Evolutionary conservation across 92 coral and sea anemone species (phyloP), one percentile per base, ranked within the genome.

Genomic region (Paragorgia papillata): DNA sequence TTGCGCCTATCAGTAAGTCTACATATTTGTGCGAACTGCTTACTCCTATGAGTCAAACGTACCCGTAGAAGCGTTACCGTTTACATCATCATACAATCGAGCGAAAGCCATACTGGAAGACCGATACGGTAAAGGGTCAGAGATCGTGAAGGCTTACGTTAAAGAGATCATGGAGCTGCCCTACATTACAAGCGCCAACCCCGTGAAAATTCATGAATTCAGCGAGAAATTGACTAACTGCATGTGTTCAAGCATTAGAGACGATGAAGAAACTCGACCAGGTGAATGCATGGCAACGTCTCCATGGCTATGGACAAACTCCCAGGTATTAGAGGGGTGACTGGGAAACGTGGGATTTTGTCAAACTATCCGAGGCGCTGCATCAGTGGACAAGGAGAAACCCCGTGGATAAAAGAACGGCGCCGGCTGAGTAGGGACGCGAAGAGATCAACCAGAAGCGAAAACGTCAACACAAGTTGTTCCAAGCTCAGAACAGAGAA

Each of bases 81-180:
- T 73, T 30, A 74, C 57, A 40, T 25, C 66, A 27, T 60, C 75
- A 1, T 82, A 82, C 37, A 48, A 76, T 31, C 34, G 20, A 28
- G 87, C 87, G 19, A 83, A 83, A 15, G 32, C 57, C 2, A 76
- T 67, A 21, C 39, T 83, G 13, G 26, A 15, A 10, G 77, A 65
- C 19, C 71, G 64, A 7, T 66, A 63, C 56, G 87, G 83, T 0
- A 76, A 76, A 31, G 61, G 22, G 7, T 39, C 69, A n/a, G 79
- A 83, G 13, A 66, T 71, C 27, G 74, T 66, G 1, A 79, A 84
- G 29, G 76, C 84, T 13, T 71, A 58, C 48, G 84, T 79, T 21
- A 53, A 79, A 62, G 81, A 84, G 46, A 79, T 84, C 21, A 24
- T 84, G 51, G 80, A 69, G 12, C 63, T 84, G 67, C 85, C 85